phyloP scores from a whole-genome alignment of 2,113 vertebrate species.

The Taurulus bubalis region DNA sequence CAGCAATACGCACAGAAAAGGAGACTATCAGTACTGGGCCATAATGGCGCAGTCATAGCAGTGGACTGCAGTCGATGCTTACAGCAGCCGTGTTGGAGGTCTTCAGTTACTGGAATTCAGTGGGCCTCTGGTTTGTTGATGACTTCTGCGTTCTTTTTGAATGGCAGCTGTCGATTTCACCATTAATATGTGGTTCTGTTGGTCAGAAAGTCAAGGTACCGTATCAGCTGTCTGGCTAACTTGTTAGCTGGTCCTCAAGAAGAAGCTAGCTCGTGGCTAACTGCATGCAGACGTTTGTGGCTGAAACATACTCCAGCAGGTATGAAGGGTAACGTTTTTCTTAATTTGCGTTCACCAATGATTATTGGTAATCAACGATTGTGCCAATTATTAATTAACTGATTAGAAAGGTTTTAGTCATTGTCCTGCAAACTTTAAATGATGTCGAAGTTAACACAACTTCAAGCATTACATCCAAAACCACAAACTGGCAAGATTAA shows the following conservation, averaged over 20 bases:
- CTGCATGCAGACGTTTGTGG: conserved; percentile 2
- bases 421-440: not conserved
- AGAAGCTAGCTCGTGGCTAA: not conserved
- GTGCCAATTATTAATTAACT: not conserved
- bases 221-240: not conserved
- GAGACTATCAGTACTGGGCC: not conserved
- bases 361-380: not conserved
- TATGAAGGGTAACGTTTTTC: not conserved
- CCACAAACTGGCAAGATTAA: not conserved
- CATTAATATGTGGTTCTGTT: not conserved
- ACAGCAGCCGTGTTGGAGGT: not conserved
- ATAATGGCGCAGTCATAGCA: no score
- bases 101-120: not conserved
- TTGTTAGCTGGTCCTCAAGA: not conserved
- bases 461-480: not conserved
- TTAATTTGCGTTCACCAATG: conserved; percentile 7
- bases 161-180: not conserved
- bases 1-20: conserved; percentile 21
- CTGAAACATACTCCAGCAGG: conserved; percentile 8
- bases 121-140: not conserved
- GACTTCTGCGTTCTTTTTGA: not conserved
- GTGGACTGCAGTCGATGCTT: conserved; percentile 11
- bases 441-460: not conserved
- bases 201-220: not conserved
- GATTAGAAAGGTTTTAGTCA: not conserved